Base-by-base conservation (phyloP, 1,140 invertebrate species). In the Sinella curviseta region DNA sequence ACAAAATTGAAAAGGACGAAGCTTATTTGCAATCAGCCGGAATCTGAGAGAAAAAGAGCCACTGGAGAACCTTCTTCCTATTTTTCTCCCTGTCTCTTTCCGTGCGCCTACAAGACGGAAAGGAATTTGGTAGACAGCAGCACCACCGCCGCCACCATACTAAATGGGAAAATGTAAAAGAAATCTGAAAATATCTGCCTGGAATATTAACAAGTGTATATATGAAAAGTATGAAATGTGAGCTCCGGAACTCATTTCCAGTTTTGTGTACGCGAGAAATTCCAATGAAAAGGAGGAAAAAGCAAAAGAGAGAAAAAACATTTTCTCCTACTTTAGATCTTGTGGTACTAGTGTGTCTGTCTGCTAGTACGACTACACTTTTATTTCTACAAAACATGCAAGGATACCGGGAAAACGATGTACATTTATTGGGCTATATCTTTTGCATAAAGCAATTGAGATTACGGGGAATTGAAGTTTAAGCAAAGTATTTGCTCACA, bases 141-240 rank as follows among this genome's bases (percentile, higher is more conserved):
- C n/a, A n/a, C n/a, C n/a, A n/a, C n/a, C n/a, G n/a, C n/a, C n/a
- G n/a, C n/a, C n/a, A n/a, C n/a, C n/a, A n/a, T n/a, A 70, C 8
- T 30, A 33, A 70, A 70, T 70, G 31, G 31, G 65, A 70, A 70
- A 70, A 70, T 70, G 65, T 30, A 70, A 70, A 70, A 70, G 65
- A 33, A 70, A 70, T 70, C 65, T 70, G 65, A 14, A 33, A 33
- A 70, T 33, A 70, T 70, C 28, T 70, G 65, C 65, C 31, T 70
- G 8, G 65, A 70, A 70, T 70, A 70, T 70, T 70, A 70, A 70
- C 65, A 33, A 70, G 31, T 16, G 20, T 48, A 48, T 12, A 48
- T 12, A 48, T 8, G 31, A 33, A 33, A 70, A 70, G 30, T n/a
- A 70, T 31, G 31, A 30, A 70, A 33, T 12, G 65, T 70, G 2